Evolutionary conservation across 2,797 vertebrate genomes (phyloP), one percentile per base, ranked within the genome.

Genomic region (Rhinella marina): DNA sequence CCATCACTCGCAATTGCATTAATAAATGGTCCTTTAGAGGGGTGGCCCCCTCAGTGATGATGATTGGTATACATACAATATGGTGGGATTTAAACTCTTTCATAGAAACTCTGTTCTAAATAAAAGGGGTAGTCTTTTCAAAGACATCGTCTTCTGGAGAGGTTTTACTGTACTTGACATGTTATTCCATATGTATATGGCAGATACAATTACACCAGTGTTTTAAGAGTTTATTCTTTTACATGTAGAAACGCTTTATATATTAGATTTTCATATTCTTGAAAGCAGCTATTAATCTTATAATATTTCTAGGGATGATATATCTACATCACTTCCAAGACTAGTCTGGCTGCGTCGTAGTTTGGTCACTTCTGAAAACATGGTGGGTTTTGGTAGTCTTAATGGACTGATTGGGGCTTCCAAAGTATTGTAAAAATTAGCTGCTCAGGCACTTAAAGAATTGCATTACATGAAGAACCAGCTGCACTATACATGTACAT

Each of bases 151-250:
- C 41, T 41, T 41, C 41, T 41, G 41, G 41, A 41, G 41, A 7
- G 41, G 41, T 41, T 41, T 41, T 5, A 41, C 41, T 72, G 29
- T 41, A 32, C 6, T 17, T 73, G 10, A 52, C 21, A 1, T 10
- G 16, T 77, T 77, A 54, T 77, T 77, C 13, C n/a, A 14, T 54
- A 54, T 25, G 50, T n/a, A 77, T 76, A 76, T n/a, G 52, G 73
- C 48, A 76, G 23, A n/a, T 52, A 52, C 23, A n/a, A 50, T 77
- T 25, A 77, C 23, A 77, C 75, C 23, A 77, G 21, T 77, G 13
- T 52, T 54, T 14, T 1, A 25, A 25, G 5, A 77, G 10, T 14
- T 25, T 77, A 25, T n/a, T 25, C 19, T 73, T 48, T 73, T 41
- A 73, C 19, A n/a, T 54, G 14, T 70, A 83, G 32, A 68, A 17